Base-by-base conservation (phyloP, 2,113 vertebrate species). In the Phylloscopus whistleri region DNA sequence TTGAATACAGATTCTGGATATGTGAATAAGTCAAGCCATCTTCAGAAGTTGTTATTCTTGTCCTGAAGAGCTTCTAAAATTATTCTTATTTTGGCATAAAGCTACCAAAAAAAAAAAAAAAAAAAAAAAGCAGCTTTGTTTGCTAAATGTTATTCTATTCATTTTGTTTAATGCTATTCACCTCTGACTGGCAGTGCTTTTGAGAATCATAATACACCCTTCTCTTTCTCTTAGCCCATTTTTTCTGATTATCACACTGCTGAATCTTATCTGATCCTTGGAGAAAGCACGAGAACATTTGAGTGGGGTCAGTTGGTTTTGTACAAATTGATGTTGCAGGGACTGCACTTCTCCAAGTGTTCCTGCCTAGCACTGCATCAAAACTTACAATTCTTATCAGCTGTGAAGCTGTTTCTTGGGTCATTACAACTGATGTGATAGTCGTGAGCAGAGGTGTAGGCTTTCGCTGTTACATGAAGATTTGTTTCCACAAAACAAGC, bases 361-460 rank as follows among this genome's bases (percentile, higher is more conserved):
- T 62, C 11, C 37, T 87, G 18, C 22, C 18, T 26, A 70, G n/a
- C 17, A 37, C 66, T 73, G 26, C 41, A 49, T 33, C 44, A 72
- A 33, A 93, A 58, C 21, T 66, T 69, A 5, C 5, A 35, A 90
- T 31, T 94, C n/a, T 13, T 43, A 41, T 35, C 18, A 70, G 4
- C 67, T 69, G 13, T 66, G 46, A 60, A 91, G 56, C 3, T 59
- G n/a, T 49, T 77, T 85, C 20, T 19, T 63, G 46, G 43, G 44
- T 85, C 21, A 43, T 37, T 55, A 28, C 1, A 1, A n/a, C 24
- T 28, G 58, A 24, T 0, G 0, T 6, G 26, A 31, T 16, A 16
- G 52, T 63, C 90, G 39, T 51, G 63, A 90, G 49, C 21, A 83
- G n/a, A 62, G 15, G n/a, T n/a, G 37, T 16, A 33, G 18, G 18